Evolutionary conservation across 2,797 vertebrate genomes (phyloP).

Genomic region (Rhynchonycteris naso): DNA sequence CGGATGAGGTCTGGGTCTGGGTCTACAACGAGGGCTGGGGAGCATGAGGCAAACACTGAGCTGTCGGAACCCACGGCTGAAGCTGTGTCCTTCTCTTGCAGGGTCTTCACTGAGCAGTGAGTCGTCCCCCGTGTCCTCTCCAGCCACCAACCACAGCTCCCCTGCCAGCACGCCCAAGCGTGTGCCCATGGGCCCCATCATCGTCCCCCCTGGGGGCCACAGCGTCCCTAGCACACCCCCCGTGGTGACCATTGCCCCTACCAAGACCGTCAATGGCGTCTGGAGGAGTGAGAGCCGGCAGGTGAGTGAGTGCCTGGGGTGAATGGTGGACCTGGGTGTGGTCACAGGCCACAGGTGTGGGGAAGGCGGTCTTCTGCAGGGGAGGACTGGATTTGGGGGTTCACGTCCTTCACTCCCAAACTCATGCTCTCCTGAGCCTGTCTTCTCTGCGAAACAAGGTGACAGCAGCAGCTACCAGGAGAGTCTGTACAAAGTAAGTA

Average conservation of each 20-base stretch:
- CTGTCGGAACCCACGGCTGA: neutral
- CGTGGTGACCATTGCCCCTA: slow-evolving; percentile 98
- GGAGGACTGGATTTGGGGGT: neutral
- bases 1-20: accelerated
- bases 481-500: neutral
- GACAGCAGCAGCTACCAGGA: accelerated
- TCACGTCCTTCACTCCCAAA: neutral
- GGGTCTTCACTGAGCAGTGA: slow-evolving; percentile 98
- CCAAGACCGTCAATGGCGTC: slow-evolving; percentile 97
- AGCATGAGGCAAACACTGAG: neutral
- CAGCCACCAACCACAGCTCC: slow-evolving; percentile 98
- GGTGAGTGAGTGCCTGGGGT: slow-evolving; percentile 81
- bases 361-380: neutral
- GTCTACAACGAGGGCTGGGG: neutral
- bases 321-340: accelerated
- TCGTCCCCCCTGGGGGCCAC: slow-evolving; percentile 94
- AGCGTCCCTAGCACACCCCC: slow-evolving; percentile 97
- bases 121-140: slow-evolving; percentile 97
- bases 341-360: neutral
- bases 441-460: neutral
- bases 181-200: slow-evolving; percentile 95
- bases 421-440: neutral
- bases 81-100: slow-evolving; percentile 64
- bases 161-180: slow-evolving; percentile 97
- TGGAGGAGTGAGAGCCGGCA: slow-evolving; percentile 97